A percentile compares a stretch with the other conserved stretches of the same genome.
phyloP scores from a whole-genome alignment of 53 echinoderm and acorn worm species.

The Pentamera pediparva region DNA sequence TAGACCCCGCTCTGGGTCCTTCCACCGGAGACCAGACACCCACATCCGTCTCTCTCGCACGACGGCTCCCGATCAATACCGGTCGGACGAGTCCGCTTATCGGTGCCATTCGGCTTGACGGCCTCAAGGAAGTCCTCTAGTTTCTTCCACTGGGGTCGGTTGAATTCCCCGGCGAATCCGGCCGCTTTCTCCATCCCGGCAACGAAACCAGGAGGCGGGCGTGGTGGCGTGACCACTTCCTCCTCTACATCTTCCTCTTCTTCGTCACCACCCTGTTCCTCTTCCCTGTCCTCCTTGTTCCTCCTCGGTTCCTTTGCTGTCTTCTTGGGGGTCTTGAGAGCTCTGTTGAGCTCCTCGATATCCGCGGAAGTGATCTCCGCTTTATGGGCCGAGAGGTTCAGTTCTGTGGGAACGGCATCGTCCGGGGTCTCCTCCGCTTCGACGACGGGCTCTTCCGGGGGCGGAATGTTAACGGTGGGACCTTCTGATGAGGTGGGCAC shows the following conservation, averaged over 20 bases:
- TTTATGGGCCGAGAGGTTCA: slow-evolving; percentile 1
- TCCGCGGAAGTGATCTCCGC: not conserved
- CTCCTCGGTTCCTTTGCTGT: too few relatives aligned
- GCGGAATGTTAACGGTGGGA: not conserved
- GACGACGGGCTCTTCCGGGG: not conserved
- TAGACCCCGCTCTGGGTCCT: slow-evolving; percentile 60
- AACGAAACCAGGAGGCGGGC: slow-evolving; percentile 1
- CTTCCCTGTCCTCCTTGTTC: too few relatives aligned
- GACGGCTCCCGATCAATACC: slow-evolving; percentile 33
- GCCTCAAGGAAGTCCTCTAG: not conserved
- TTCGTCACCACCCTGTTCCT: too few relatives aligned
- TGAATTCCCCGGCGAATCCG: slow-evolving; percentile 14
- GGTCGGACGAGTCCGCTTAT: slow-evolving; percentile 29
- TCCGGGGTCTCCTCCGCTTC: not conserved
- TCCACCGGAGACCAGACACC: slow-evolving; percentile 52
- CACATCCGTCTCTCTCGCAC: slow-evolving; percentile 62
- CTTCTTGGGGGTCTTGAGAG: too few relatives aligned
- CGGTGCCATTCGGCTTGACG: not conserved
- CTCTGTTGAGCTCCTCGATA: too few relatives aligned
- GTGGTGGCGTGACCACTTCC: not conserved
- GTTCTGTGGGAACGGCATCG: not conserved
- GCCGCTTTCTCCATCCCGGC: slow-evolving; percentile 14
- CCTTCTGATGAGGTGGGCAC: not conserved
- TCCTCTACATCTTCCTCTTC: not conserved
- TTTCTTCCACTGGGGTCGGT: slow-evolving; percentile 24